Evolutionary conservation across 2,797 vertebrate species (phyloP), one percentile per base, ranked within the genome.

Genomic region (Peromyscus melanophrys): DNA sequence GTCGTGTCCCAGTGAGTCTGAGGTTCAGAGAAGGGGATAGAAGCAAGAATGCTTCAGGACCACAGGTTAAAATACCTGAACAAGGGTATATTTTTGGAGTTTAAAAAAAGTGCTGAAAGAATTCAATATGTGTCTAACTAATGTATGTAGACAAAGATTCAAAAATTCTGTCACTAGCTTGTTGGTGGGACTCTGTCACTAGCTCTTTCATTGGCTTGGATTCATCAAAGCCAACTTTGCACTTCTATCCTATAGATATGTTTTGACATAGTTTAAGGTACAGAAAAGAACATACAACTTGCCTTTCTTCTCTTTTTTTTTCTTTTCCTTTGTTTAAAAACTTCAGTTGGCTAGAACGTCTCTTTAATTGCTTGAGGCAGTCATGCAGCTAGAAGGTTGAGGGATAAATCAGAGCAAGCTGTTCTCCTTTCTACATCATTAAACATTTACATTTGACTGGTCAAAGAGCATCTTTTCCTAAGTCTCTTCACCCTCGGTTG

Each of bases 381-480:
- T 75, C 61, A 73, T 83, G 40, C 34, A 83, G 57, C 69, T 90
- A 27, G 34, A 83, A 91, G 78, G 5, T 90, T 92, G 67, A 17
- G 3, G 27, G 76, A 27, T 89, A 78, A 92, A 92, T 94, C n/a
- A 46, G 97, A 94, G 34, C 88, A 97, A 96, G 85, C 92, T 92
- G 52, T 61, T 57, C n/a, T 84, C 46, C 6, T 75, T 96, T 95
- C 63, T 89, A 71, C 95, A 91, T 94, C 86, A 96, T 93, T 96
- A 92, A 96, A 96, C 75, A 89, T 93, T 95, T 95, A 93, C 76
- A 94, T 97, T 52, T 84, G 29, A 92, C n/a, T 73, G 65, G 49
- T 76, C 88, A 95, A 82, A 92, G 10, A 67, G 11, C 73, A 2
- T 83, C 52, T 46, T 90, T 95, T 84, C 27, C 55, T 96, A 90